Evolutionary conservation across 2,797 vertebrate species (phyloP).

Genomic region (Lindbergichthys nudifrons): DNA sequence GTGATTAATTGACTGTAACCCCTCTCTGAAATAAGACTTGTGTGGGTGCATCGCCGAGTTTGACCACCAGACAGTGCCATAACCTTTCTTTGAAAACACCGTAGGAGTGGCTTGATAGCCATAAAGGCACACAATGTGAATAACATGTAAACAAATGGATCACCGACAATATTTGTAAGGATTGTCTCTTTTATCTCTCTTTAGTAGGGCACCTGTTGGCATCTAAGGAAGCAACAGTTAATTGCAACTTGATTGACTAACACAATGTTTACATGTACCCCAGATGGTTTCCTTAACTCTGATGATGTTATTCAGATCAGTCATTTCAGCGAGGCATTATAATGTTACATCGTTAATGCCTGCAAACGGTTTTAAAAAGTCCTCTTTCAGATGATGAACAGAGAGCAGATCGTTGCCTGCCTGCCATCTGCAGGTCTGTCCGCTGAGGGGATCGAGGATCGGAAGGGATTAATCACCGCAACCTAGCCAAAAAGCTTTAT

Average conservation of each 20-base stretch:
- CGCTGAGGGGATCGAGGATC: conserved; percentile 23
- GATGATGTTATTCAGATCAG: not conserved
- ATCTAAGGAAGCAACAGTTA: not conserved
- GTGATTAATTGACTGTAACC: too few relatives aligned
- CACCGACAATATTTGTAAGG: rapidly evolving
- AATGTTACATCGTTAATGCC: not conserved
- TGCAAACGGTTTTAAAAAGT: not conserved
- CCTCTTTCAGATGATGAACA: too few relatives aligned
- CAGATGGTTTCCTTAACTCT: not conserved
- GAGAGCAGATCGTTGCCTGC: too few relatives aligned
- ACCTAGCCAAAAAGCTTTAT: conserved; percentile 43
- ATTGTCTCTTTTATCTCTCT: not conserved
- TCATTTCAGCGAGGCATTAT: not conserved
- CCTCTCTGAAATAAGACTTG: too few relatives aligned
- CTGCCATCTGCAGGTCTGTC: conserved; percentile 26
- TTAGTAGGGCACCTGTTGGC: not conserved
- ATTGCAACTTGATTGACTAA: not conserved
- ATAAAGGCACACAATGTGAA: conserved; percentile 25
- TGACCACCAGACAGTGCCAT: conserved; percentile 1
- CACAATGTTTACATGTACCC: not conserved
- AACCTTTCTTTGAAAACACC: not conserved
- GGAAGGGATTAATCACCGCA: conserved; percentile 61
- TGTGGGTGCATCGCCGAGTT: rapidly evolving
- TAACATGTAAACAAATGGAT: conserved; percentile 19
- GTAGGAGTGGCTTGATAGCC: conserved; percentile 2